Evolutionary conservation across 2,888 invertebrate genomes (phyloP), one percentile per base, ranked within the genome.

Genomic region (Amorpha juglandis): DNA sequence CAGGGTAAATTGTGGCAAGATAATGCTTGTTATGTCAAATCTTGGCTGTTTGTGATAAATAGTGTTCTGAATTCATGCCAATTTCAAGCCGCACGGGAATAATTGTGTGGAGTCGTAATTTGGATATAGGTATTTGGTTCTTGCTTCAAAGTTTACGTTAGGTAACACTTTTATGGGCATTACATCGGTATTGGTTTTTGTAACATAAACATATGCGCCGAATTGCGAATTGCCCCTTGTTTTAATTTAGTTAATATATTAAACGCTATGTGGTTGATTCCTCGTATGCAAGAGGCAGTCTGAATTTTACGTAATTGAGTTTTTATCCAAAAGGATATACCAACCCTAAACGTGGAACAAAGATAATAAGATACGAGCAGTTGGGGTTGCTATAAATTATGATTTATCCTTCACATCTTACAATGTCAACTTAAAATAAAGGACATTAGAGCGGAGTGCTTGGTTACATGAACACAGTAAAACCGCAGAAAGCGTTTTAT

Each of bases 401-500:
- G 27, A 1, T 16, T 4, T n/a, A 7, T 62, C 3, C 0, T 14
- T 21, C 16, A 48, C 19, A 14, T 14, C 12, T 38, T 58, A 27
- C 19, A 55, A 38, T 38, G 8, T 47, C 27, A 38, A 19, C 9
- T 45, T 33, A 14, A 58, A 35, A 58, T 19, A 48, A 64, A 55
- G 35, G 58, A 35, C 16, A 48, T 35, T 12, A 58, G 14, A 58
- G 14, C 11, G 12, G 9, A 55, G 19, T 55, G 50, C 62, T 62
- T 42, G 19, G 33, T 52, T 21, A 47, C 42, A 53, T 51, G n/a
- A 63, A 51, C 42, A 63, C 27, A 21, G 9, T 12, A 21, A 38
- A 52, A 53, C 21, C 63, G 19, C 47, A 63, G 45, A 66, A 66
- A 66, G 66, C 45, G 62, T 63, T 66, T 66, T 47, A 66, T 47